phyloP scores from a whole-genome alignment of 2,888 invertebrate genomes.

The Xestia rhomboidea region DNA sequence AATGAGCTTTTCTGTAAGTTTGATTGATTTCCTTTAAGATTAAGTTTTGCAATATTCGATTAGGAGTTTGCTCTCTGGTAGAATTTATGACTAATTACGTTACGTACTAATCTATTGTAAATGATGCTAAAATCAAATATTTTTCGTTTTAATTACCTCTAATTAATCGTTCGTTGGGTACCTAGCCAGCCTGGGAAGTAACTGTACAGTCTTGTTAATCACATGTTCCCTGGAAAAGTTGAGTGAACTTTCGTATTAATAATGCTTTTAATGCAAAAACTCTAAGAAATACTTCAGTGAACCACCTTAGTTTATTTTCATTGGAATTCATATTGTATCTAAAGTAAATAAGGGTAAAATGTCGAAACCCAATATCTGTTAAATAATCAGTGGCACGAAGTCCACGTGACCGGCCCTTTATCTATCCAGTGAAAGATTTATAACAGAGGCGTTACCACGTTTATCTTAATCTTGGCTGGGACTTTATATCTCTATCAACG shows the following conservation, averaged over 20 bases:
- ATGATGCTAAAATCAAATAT: fast-evolving
- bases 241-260: not conserved
- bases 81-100: not conserved
- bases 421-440: conserved; percentile 82
- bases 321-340: conserved; percentile 30
- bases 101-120: not conserved
- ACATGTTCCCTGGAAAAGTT: not conserved
- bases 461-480: conserved; percentile 81
- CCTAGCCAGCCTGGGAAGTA: not conserved
- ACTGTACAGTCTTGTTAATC: not conserved
- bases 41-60: conserved; percentile 7
- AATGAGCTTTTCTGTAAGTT: conserved; percentile 32
- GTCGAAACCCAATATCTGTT: conserved; percentile 69
- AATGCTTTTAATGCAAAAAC: not conserved
- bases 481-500: conserved; percentile 80
- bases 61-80: not conserved
- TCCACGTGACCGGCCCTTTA: conserved; percentile 81
- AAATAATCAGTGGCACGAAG: conserved; percentile 77
- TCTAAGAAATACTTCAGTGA: not conserved
- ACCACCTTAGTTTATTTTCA: conserved; percentile 18
- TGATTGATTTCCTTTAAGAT: conserved; percentile 40
- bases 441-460: conserved; percentile 79
- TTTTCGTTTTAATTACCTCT: not conserved
- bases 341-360: conserved; percentile 50
- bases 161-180: not conserved